A percentile compares a stretch with the other conserved stretches of the same genome.
Conservation (phyloP, 2,888 invertebrate species). For the Agrenia bidenticulata region DNA sequence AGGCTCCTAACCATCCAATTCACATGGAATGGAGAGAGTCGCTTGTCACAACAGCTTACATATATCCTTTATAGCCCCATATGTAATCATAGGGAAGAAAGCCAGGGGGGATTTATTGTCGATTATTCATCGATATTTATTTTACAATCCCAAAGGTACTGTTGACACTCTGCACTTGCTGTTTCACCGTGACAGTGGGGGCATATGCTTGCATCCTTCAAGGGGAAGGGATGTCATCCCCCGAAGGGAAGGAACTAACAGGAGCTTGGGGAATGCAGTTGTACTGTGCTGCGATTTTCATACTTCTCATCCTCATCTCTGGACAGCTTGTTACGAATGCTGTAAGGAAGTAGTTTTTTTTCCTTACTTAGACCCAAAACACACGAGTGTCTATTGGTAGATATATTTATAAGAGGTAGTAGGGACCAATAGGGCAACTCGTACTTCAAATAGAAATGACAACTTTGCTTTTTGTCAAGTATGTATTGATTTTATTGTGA, state of each 20-base stretch:
- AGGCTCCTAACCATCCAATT: too few relatives aligned
- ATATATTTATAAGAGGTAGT: not conserved
- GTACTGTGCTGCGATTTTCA: slow-evolving; percentile 44
- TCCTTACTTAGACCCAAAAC: not conserved
- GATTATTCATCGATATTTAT: slow-evolving; percentile 19
- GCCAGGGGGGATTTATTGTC: slow-evolving; percentile 15
- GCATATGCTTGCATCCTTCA: slow-evolving; percentile 44
- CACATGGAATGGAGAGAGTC: too few relatives aligned
- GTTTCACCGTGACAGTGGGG: slow-evolving; percentile 40
- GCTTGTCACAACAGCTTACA: too few relatives aligned
- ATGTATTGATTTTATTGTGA: slow-evolving; percentile 18
- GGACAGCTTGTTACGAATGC: slow-evolving; percentile 47
- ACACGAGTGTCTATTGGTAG: too few relatives aligned
- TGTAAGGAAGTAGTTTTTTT: slow-evolving; percentile 19
- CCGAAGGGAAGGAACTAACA: slow-evolving; percentile 34
- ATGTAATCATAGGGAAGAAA: not conserved
- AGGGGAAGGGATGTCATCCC: slow-evolving; percentile 43
- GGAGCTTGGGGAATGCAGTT: slow-evolving; percentile 42
- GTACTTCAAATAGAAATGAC: not conserved
- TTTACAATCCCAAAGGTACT: slow-evolving; percentile 29
- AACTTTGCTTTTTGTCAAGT: slow-evolving; percentile 17
- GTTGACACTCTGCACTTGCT: slow-evolving; percentile 41
- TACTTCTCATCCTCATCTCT: slow-evolving; percentile 42
- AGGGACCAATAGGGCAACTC: not conserved
- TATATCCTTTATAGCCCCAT: too few relatives aligned